Conservation (phyloP, 2,888 invertebrate species). For the Dexiosoma caninum region DNA sequence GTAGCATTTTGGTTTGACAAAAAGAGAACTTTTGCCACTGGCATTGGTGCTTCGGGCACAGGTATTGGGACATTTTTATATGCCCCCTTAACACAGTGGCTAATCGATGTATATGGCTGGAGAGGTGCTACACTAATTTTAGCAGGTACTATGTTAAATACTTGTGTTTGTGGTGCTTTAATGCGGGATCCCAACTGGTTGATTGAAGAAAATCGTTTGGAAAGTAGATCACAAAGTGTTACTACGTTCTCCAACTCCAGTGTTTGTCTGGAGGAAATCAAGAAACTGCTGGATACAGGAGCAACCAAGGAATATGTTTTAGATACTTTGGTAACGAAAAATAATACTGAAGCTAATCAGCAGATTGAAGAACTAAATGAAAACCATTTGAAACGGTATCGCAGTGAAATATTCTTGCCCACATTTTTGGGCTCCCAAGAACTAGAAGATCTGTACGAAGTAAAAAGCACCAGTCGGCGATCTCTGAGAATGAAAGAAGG, state of each 20-base stretch:
- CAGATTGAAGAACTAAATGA: conserved; percentile 75
- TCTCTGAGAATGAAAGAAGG: conserved; percentile 74
- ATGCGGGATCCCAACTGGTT: conserved; percentile 93
- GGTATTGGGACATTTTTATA: conserved; percentile 93
- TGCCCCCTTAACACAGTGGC: conserved; percentile 89
- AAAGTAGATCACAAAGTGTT: conserved; percentile 77
- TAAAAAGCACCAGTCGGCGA: conserved; percentile 74
- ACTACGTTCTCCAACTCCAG: conserved; percentile 78
- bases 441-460: conserved; percentile 73
- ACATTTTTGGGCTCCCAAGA: conserved; percentile 75
- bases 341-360: conserved; percentile 78
- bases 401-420: conserved; percentile 76
- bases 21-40: conserved; percentile 90
- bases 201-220: conserved; percentile 77
- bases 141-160: conserved; percentile 90
- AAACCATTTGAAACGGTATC: conserved; percentile 72
- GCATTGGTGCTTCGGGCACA: conserved; percentile 92
- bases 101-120: conserved; percentile 88
- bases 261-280: conserved; percentile 79
- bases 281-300: conserved; percentile 84
- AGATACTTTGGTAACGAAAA: conserved; percentile 77
- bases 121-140: conserved; percentile 88
- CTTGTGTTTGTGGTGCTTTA: conserved; percentile 90
- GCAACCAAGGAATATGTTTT: conserved; percentile 77
- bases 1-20: conserved; percentile 96